A percentile compares a stretch with the other conserved stretches of the same genome.
Evolutionary conservation across 2,888 invertebrate genomes (phyloP).

Genomic region (Osmoderma eremita): DNA sequence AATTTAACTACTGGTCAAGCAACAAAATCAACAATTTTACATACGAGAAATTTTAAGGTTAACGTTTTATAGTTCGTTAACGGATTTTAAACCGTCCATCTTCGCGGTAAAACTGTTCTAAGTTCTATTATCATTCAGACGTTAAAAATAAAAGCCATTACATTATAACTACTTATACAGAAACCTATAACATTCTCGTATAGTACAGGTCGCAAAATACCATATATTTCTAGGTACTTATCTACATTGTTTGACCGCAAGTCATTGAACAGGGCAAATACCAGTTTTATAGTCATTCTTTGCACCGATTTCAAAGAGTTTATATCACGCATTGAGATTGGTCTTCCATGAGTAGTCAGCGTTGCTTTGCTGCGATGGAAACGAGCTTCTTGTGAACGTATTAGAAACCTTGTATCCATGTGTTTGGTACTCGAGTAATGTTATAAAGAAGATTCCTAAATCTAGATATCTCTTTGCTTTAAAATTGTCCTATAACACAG

Average conservation of each 20-base stretch:
- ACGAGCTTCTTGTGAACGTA: no score
- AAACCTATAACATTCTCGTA: no score
- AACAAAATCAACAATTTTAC: conserved; percentile 32
- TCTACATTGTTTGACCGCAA: conserved; percentile 29
- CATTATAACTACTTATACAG: no score
- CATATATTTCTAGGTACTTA: conserved; percentile 29
- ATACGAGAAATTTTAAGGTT: conserved; percentile 8
- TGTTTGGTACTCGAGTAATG: no score
- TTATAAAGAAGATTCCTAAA: no score
- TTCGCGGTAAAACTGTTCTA: neutral
- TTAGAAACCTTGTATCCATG: no score
- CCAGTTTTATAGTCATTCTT: conserved; percentile 32
- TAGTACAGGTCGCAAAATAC: conserved; percentile 16
- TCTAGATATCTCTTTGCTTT: no score
- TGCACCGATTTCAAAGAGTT: conserved; percentile 29
- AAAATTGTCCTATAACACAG: no score
- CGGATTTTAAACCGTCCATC: neutral
- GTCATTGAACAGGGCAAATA: conserved; percentile 31
- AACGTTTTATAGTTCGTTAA: conserved; percentile 8
- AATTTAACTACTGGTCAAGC: conserved; percentile 35
- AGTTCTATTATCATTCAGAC: neutral
- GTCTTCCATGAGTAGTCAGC: conserved; percentile 10
- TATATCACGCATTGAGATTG: conserved; percentile 22
- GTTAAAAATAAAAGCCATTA: neutral
- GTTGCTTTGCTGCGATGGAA: neutral